Evolutionary conservation across 2,888 invertebrate species (phyloP).

Genomic region (Sicus ferrugineus): DNA sequence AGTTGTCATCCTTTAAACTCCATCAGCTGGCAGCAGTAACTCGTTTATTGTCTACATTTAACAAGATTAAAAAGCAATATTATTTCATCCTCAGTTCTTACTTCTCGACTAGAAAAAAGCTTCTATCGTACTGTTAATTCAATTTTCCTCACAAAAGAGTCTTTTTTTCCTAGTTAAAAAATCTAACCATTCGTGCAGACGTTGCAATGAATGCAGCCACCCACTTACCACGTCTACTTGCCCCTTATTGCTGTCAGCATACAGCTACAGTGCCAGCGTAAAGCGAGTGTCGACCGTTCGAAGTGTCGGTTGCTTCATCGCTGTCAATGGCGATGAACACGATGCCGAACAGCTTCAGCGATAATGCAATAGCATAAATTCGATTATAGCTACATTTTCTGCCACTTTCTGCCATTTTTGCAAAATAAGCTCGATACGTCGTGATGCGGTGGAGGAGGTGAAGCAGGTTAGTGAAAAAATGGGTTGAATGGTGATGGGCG

Average conservation of each 20-base stretch:
- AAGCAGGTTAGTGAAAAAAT: not conserved
- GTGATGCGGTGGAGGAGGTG: not conserved
- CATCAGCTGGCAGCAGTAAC: not conserved
- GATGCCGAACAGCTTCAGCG: constrained; percentile 3
- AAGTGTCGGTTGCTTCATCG: not conserved
- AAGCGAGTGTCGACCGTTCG: not conserved
- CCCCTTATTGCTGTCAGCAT: no score
- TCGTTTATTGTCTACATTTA: constrained; percentile 6
- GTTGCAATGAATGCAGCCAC: not conserved
- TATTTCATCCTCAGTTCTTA: not conserved
- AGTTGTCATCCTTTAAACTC: not conserved
- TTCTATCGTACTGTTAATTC: no score
- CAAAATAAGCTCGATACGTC: not conserved
- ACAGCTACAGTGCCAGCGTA: no score
- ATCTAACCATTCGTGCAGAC: not conserved
- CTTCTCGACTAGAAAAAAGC: not conserved
- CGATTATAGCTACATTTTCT: constrained; percentile 25
- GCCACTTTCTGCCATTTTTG: not conserved
- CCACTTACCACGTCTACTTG: not conserved
- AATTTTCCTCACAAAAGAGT: not conserved
- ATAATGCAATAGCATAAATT: constrained; percentile 28
- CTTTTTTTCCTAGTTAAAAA: not conserved
- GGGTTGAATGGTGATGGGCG: not conserved
- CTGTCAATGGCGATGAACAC: constrained; percentile 25
- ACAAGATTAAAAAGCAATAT: constrained; percentile 29